These are phyloP conservation scores for Pecten maximus DNA, from an alignment of 2,888 invertebrate genomes.

Conservation along the genomic window DNA sequence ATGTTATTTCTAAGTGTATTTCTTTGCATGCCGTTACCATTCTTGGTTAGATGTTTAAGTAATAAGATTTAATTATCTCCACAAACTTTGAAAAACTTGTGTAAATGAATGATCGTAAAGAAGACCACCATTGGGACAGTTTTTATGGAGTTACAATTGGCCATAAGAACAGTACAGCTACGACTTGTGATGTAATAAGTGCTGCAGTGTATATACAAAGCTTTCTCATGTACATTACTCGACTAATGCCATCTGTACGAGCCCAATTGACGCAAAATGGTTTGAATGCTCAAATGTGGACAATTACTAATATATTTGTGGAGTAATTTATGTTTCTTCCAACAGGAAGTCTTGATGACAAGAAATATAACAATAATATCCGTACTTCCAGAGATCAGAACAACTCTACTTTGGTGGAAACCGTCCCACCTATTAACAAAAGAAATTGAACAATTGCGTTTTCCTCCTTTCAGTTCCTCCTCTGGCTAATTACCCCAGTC, in stretches of 20 bases:
- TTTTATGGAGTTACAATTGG: not conserved
- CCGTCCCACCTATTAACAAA: not conserved
- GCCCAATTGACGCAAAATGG: not conserved
- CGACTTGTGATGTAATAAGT: not conserved
- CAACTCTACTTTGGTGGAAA: not conserved
- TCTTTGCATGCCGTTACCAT: not conserved
- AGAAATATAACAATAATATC: not conserved
- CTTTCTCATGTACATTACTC: not conserved
- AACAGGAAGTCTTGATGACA: slow-evolving; percentile 1
- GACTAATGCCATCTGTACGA: not conserved
- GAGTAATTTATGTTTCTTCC: not conserved
- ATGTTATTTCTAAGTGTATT: not conserved
- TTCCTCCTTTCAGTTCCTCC: slow-evolving; percentile 10
- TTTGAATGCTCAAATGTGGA: not conserved
- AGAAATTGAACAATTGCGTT: not conserved
- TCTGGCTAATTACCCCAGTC: not conserved
- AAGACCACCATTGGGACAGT: not conserved
- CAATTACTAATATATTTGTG: not conserved
- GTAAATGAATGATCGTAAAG: not conserved
- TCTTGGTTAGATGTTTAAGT: too few relatives aligned
- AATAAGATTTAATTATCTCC: not conserved
- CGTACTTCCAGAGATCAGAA: not conserved
- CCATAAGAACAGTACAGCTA: not conserved
- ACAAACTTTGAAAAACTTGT: not conserved
- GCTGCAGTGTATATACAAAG: not conserved